phyloP scores from a whole-genome alignment of 2,888 invertebrate genomes.

The Zygogramma bicolorata region DNA sequence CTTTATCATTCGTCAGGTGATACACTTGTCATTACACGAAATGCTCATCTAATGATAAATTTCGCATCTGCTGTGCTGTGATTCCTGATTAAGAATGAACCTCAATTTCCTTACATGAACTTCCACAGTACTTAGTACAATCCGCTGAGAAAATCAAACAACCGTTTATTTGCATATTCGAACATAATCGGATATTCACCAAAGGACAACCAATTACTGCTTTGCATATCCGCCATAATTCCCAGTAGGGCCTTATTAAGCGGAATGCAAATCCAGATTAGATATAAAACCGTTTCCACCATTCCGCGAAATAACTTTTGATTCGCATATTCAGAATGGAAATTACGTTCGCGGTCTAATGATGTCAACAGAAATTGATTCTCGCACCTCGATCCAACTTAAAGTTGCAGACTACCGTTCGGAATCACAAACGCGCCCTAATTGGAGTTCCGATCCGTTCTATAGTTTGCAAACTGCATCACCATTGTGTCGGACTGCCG shows the following conservation, averaged over 20 bases:
- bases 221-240: background rate
- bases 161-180: background rate
- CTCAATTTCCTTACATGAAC: too few relatives aligned
- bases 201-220: background rate
- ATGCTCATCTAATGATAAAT: too few relatives aligned
- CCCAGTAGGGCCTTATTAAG: background rate
- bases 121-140: too few relatives aligned
- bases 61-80: too few relatives aligned
- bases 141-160: background rate
- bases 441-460: constrained; percentile 1
- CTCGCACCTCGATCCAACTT: background rate
- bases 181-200: background rate
- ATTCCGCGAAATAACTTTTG: background rate
- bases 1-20: too few relatives aligned
- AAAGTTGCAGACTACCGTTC: background rate
- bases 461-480: background rate
- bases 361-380: background rate
- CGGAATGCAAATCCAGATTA: background rate
- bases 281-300: background rate
- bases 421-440: background rate
- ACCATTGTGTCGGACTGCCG: background rate
- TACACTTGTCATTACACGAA: too few relatives aligned
- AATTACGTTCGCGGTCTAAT: background rate
- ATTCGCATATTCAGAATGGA: background rate
- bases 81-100: too few relatives aligned